Conservation (phyloP, 2,888 invertebrate genomes). For the Papilio gigon region DNA sequence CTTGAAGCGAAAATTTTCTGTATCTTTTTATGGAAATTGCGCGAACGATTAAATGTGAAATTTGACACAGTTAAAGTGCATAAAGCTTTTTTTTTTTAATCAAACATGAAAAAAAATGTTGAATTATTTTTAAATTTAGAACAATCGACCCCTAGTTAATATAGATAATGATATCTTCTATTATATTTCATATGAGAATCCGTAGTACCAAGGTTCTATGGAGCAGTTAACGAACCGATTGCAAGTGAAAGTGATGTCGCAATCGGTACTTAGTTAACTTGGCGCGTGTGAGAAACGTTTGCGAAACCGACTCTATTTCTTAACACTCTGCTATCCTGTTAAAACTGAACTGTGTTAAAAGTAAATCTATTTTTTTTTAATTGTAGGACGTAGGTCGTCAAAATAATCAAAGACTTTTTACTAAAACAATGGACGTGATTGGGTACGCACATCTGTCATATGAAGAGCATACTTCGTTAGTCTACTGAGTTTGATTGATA, state of each 20-base stretch:
- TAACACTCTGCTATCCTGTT: background rate
- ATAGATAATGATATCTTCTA: too few relatives aligned
- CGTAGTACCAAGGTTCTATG: conserved; percentile 31
- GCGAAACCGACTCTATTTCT: conserved; percentile 50
- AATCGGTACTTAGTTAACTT: conserved; percentile 54
- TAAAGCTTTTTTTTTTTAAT: too few relatives aligned
- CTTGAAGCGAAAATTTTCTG: background rate
- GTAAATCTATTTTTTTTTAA: background rate
- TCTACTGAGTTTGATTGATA: background rate
- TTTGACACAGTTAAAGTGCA: too few relatives aligned
- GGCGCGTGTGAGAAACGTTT: conserved; percentile 52
- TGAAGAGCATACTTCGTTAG: background rate
- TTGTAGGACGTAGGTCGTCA: background rate
- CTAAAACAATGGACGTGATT: too few relatives aligned
- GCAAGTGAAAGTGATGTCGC: conserved; percentile 77
- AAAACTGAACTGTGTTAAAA: background rate
- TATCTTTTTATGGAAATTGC: too few relatives aligned
- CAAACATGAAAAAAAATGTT: too few relatives aligned
- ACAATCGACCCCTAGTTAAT: too few relatives aligned
- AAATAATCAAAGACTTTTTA: background rate
- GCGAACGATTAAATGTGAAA: too few relatives aligned
- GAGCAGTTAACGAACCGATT: conserved; percentile 49
- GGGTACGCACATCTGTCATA: background rate
- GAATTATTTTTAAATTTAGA: too few relatives aligned
- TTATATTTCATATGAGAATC: too few relatives aligned